These are phyloP conservation scores for Spodoptera frugiperda DNA, from an alignment of 1,140 invertebrate species.

Conservation along the genomic window DNA sequence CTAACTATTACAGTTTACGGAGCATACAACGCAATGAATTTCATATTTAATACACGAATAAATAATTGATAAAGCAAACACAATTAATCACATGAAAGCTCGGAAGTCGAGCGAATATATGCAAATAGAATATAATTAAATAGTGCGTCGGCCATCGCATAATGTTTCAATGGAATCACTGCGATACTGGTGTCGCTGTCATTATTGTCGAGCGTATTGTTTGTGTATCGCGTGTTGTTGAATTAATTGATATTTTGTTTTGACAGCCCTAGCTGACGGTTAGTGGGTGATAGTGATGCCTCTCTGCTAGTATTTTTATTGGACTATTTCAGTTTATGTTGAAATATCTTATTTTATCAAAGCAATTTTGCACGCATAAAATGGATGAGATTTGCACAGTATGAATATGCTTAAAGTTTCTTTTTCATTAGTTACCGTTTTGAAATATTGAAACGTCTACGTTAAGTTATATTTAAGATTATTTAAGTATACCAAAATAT, in stretches of 20 bases:
- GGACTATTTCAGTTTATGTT: neutral
- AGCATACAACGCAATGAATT: neutral
- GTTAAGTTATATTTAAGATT: too few relatives aligned
- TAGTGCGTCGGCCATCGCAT: neutral
- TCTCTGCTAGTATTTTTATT: neutral
- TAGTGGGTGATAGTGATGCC: too few relatives aligned
- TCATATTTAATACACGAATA: neutral
- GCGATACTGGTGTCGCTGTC: neutral
- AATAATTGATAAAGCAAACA: constrained; percentile 16
- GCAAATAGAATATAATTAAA: neutral
- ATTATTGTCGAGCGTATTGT: neutral
- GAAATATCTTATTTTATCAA: neutral
- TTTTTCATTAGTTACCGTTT: too few relatives aligned
- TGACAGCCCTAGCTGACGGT: neutral
- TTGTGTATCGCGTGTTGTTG: neutral
- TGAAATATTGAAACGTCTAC: too few relatives aligned
- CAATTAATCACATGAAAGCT: constrained; percentile 5
- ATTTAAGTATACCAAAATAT: too few relatives aligned
- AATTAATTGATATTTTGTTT: neutral
- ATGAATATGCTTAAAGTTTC: too few relatives aligned
- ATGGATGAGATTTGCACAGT: too few relatives aligned
- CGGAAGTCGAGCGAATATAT: neutral
- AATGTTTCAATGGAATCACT: constrained; percentile 2
- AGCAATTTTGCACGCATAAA: too few relatives aligned
- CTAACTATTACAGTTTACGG: too few relatives aligned